Evolutionary conservation across 2,888 invertebrate species (phyloP), one percentile per base, ranked within the genome.

Genomic region (Trilocha varians): DNA sequence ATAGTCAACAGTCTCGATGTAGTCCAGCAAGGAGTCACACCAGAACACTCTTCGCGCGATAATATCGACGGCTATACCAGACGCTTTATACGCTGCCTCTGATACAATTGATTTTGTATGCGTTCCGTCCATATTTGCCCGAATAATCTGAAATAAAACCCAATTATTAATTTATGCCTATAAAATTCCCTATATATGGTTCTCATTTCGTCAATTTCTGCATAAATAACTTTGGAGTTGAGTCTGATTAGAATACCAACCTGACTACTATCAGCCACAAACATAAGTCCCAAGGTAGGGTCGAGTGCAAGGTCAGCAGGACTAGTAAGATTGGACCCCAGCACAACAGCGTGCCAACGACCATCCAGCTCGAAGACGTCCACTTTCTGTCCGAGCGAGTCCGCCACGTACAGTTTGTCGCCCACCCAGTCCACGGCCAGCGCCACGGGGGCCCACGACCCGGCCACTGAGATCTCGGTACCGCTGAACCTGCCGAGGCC

Each of bases 381-480:
- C 43, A 99, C 92, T 66, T 84, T 96, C 71, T 97, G 95, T 0
- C 97, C 97, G 15, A 96, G 88, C 14, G 93, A 91, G 73, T 99
- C 98, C 0, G 96, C 96, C 14, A 98, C 95, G 78, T 98, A 99
- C 6, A 99, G 87, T 71, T 98, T 98, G 71, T 97, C 94, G 0
- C 97, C 97, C 35, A 99, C 91, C 97, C 98, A 99, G 82, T 99
- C 99, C 13, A 98, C 93, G 6, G 99, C 98, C 39, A 99, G 72
- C 0, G 96, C 93, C 0, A 95, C 93, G 0, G 97, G 97, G 0
- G 94, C 89, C 96, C 96, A 96, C 0, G 94, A 93, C 0, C 94
- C 95, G 0, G 95, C 91, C 18, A 94, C 80, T 0, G 91, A 87
- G 50, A 95, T 91, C 61, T 94, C 94, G 5, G 82, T 74, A 47